A percentile compares a stretch with the other conserved stretches of the same genome.
These are phyloP conservation scores for Trichogramma dendrolimi DNA, from an alignment of 2,888 invertebrate genomes.

Conservation along the genomic window DNA sequence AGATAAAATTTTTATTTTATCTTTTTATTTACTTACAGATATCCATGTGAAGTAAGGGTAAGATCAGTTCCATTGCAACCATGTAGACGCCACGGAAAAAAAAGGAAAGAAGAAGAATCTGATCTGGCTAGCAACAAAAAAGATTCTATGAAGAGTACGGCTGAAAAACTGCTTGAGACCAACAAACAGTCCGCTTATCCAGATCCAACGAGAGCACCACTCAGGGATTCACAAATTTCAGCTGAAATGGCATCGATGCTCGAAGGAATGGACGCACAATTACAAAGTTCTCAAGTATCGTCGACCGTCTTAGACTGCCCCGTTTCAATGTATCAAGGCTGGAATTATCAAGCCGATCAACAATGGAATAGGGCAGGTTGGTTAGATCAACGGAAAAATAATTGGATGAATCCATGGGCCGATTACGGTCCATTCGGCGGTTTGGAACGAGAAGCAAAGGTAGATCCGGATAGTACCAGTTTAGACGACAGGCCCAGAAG, in stretches of 20 bases:
- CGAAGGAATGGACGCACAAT: slow-evolving; percentile 72
- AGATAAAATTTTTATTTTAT: neutral
- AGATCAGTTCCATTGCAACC: slow-evolving; percentile 80
- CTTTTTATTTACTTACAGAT: slow-evolving; percentile 56
- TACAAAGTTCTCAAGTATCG: slow-evolving; percentile 81
- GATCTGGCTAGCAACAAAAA: slow-evolving; percentile 53
- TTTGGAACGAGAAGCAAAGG: slow-evolving; percentile 59
- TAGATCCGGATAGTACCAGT: slow-evolving; percentile 73
- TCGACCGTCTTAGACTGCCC: slow-evolving; percentile 72
- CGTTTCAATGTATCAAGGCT: slow-evolving; percentile 52
- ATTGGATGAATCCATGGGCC: slow-evolving; percentile 49
- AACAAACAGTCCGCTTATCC: slow-evolving; percentile 35
- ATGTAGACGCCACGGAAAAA: slow-evolving; percentile 72
- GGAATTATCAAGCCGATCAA: slow-evolving; percentile 50
- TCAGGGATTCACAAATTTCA: slow-evolving; percentile 55
- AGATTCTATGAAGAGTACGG: slow-evolving; percentile 40
- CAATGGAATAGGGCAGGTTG: slow-evolving; percentile 47
- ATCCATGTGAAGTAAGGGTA: slow-evolving; percentile 81
- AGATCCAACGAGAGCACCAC: slow-evolving; percentile 38
- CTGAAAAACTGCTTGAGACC: slow-evolving; percentile 40
- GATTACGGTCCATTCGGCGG: slow-evolving; percentile 46
- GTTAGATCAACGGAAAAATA: slow-evolving; percentile 49
- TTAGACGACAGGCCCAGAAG: slow-evolving; percentile 49
- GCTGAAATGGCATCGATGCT: slow-evolving; percentile 75
- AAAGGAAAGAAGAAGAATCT: slow-evolving; percentile 69